Evolutionary conservation across 2,888 invertebrate species (phyloP), one percentile per base, ranked within the genome.

Genomic region (Nesidiocoris tenuis): DNA sequence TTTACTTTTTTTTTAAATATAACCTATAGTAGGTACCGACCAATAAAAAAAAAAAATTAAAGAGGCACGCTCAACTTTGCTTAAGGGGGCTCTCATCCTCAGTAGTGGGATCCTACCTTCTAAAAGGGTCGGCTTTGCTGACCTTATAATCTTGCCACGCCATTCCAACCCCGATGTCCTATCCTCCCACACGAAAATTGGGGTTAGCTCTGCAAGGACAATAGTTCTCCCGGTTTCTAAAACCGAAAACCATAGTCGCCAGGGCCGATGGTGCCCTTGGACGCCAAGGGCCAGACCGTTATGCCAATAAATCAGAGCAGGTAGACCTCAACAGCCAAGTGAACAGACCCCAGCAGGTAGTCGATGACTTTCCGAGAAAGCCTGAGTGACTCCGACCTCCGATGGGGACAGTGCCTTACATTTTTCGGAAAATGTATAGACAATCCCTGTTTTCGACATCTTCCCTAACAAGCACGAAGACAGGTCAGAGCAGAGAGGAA

Each of bases 231-330:
- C 9, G 9, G 5, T 18, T 59, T 7, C 9, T 12, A n/a, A 59
- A 63, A 39, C 39, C 39, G 12, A 39, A 39, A 39, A 39, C 39
- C 39, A 12, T 39, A 3, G 3, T 39, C 63, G 63, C 24, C 24
- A 1, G 24, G n/a, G 17, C 39, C 39, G 64, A 18, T 24, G 17
- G 24, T 24, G 24, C 23, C 24, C 23, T 18, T 7, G n/a, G 19
- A 22, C 17, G 22, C 68, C 22, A n/a, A 16, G 23, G 22, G 57
- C 17, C 57, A 23, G 68, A 57, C 68, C 68, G 68, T 68, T 68
- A 68, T 56, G 19, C 57, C 68, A 68, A 68, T 68, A 68, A 68
- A 68, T 68, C 68, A 68, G 68, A 17, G 68, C 67, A 67, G 67
- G 67, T 67, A 67, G 21, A 18, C 17, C 5, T 16, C n/a, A n/a